phyloP scores from a whole-genome alignment of 2,797 vertebrate species.

The Platyrinchus mystaceus region DNA sequence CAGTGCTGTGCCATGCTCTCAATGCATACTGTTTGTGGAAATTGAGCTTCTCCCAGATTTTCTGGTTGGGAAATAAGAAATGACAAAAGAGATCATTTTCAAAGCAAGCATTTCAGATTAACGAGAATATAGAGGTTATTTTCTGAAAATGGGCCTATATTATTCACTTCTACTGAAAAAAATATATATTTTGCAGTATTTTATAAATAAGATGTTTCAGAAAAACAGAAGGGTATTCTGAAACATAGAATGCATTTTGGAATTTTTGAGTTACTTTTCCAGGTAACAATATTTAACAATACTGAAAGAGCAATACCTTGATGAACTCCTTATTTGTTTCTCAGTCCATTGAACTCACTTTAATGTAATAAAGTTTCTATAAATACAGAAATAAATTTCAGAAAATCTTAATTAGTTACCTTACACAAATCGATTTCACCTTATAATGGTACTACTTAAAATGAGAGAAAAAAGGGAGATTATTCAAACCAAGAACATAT shows the following conservation, averaged over 20 bases:
- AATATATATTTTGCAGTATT: neutral
- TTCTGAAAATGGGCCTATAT: neutral
- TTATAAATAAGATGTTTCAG: neutral
- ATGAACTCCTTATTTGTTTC: neutral
- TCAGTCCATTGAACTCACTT: neutral
- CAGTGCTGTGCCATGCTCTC: neutral
- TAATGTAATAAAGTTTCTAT: rapidly evolving
- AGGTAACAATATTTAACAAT: neutral
- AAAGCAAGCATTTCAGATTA: neutral
- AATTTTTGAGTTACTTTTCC: neutral
- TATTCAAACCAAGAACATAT: neutral
- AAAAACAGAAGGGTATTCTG: neutral
- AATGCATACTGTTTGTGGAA: neutral
- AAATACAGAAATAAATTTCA: neutral
- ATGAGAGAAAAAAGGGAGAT: neutral
- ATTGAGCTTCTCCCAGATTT: neutral
- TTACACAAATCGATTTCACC: neutral
- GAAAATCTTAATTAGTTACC: neutral
- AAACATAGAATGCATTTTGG: neutral
- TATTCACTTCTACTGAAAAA: neutral
- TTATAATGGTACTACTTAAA: neutral
- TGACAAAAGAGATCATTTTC: neutral
- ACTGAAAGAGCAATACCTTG: neutral
- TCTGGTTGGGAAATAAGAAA: neutral
- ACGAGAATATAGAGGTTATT: neutral